Base-by-base conservation (phyloP, 64 coral and sea anemone species). In the Stichodactyla mertensii region DNA sequence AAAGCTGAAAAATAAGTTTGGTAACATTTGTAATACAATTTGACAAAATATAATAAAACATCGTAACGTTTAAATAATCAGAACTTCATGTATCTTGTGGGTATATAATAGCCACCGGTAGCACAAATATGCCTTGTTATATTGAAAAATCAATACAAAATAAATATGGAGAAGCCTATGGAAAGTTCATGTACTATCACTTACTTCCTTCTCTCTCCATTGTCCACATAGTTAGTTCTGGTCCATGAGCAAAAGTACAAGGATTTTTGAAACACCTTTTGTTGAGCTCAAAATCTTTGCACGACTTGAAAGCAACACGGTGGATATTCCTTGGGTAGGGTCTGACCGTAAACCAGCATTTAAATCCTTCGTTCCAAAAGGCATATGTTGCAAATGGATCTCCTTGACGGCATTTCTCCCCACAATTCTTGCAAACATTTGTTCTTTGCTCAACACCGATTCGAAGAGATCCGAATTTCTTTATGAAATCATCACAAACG, bases 191-290 rank as follows among this genome's bases (percentile, higher is more conserved):
- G 7, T 10, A 0, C 12, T 55, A 53, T 2, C 20, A 82, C 53
- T 55, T 59, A 85, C 83, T 11, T 62, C 83, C 83, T 85, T 85
- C 83, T 58, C 83, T 12, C 55, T 85, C 83, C 55, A 61, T 61
- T 6, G 83, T 85, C 83, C 83, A 85, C 83, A 85, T 60, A 7
- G 54, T 24, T 20, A 28, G 11, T 62, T 85, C 83, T 12, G 83
- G 83, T 28, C 83, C 83, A 85, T 85, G 83, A 20, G 54, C 55
- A 64, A 85, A 85, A 18, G 83, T 85, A 55, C 83, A 85, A 26
- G 2, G 16, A 7, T 3, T 16, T 64, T 11, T 58, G 2, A 1
- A 6, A 85, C 83, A 85, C 5, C 5, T 12, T 10, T 18, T 36
- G 0, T 16, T 52, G 10, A 6, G 6, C 8, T 36, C 14, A 36